Base-by-base conservation (phyloP, 2,888 invertebrate genomes). In the Drosophila aldrichi region DNA sequence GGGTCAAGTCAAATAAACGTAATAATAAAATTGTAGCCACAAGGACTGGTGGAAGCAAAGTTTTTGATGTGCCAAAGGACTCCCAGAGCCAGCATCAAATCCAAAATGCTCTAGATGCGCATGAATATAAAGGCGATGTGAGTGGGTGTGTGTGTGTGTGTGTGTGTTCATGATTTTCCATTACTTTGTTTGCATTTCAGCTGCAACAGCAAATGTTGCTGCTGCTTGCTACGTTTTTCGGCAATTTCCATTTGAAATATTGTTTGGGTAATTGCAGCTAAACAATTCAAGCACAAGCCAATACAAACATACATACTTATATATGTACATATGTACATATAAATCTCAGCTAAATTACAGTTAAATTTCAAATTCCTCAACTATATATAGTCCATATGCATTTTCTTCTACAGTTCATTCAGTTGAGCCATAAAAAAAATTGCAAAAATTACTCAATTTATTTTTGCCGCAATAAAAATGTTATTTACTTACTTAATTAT, bases 21-120 rank as follows among this genome's bases (percentile, higher is more conserved):
- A 83, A 88, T 90, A 90, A 89, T 88, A 88, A 88, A 88, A 89
- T 88, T 89, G 89, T 77, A 75, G 77, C 89, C 87, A 55, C 83
- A 85, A 76, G 81, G 70, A 64, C 70, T 74, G 71, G n/a, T n/a
- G n/a, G 60, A 38, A 22, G 41, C 69, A 75, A 79, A 77, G 64
- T 22, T 64, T n/a, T 71, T 75, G 71, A 64, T 65, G 44, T 49
- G 44, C 56, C 59, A 59, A 59, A 74, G 56, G 57, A 75, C 57
- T 58, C 29, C 46, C 59, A 32, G 67, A 61, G 56, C 70, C 70
- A 68, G 52, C 54, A 59, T 64, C 34, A 62, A 41, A 60, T 41
- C 46, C 54, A 40, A 36, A 52, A 62, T n/a, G 63, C 6, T 49
- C 48, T 32, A n/a, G 20, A 25, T 29, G 46, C 38, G 63, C 32